Conservation (phyloP, 1,140 invertebrate genomes). For the Sweltsa coloradensis region DNA sequence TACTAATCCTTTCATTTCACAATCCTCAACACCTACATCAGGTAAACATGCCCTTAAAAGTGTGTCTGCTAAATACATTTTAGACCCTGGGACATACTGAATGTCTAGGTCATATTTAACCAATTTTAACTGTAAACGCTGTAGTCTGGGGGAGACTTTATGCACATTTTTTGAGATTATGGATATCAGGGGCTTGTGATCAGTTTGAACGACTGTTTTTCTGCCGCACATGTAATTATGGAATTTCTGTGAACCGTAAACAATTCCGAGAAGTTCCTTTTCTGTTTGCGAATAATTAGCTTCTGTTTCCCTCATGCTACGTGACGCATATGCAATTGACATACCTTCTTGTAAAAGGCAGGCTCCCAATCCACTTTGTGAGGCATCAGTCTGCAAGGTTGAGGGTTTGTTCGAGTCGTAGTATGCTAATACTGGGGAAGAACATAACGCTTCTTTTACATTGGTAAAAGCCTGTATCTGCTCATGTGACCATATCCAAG, state of each 20-base stretch:
- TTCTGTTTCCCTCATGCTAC: slow-evolving; percentile 18
- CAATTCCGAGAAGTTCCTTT: slow-evolving; percentile 18
- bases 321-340: slow-evolving; percentile 27
- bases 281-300: slow-evolving; percentile 20
- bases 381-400: slow-evolving; percentile 13
- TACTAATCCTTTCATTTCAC: no score
- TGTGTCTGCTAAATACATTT: no score
- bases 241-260: slow-evolving; percentile 19
- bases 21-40: no score
- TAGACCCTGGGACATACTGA: no score
- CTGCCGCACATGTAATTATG: slow-evolving; percentile 19
- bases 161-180: slow-evolving; percentile 28
- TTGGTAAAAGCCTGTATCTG: no score
- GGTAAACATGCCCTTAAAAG: no score
- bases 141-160: slow-evolving; percentile 27
- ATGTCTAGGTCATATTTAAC: slow-evolving; percentile 25
- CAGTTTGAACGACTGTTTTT: slow-evolving; percentile 14
- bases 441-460: no score
- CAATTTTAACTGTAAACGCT: slow-evolving; percentile 28
- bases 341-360: slow-evolving; percentile 18
- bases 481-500: slow-evolving; percentile 13
- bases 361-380: slow-evolving; percentile 14
- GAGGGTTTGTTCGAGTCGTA: slow-evolving; percentile 20
- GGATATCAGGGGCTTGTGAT: slow-evolving; percentile 19
- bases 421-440: slow-evolving; percentile 17